phyloP scores from a whole-genome alignment of 2,888 invertebrate species.

The Athalia cordata region DNA sequence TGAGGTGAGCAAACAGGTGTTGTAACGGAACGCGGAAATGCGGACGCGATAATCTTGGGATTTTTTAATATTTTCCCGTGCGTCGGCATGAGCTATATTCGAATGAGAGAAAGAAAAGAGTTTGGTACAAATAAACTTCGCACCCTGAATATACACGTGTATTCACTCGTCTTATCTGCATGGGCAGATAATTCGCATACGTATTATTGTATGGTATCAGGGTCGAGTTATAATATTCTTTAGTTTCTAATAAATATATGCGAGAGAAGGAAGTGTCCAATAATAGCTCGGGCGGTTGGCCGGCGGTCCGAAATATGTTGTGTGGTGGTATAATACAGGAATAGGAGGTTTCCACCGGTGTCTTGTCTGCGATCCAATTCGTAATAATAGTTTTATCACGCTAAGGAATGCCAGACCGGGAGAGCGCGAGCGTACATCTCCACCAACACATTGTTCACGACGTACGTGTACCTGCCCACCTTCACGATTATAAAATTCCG shows the following conservation, averaged over 20 bases:
- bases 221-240: conserved; percentile 11
- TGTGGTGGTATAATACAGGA: conserved; percentile 43
- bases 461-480: not conserved
- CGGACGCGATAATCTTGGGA: no score
- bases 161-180: not conserved
- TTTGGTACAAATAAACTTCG: no score
- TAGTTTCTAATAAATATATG: conserved; percentile 61
- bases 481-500: no score
- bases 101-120: no score
- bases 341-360: conserved; percentile 50
- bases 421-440: conserved; percentile 19
- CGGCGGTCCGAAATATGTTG: conserved; percentile 46
- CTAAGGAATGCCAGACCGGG: conserved; percentile 52
- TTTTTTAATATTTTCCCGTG: no score
- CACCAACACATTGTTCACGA: not conserved
- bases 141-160: no score
- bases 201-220: not conserved
- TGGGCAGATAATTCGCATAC: not conserved
- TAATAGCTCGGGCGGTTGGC: conserved; percentile 59
- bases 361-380: conserved; percentile 61
- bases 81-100: no score
- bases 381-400: conserved; percentile 61
- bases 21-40: no score
- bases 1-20: no score
- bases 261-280: conserved; percentile 64